Evolutionary conservation across 2,797 vertebrate species (phyloP).

Genomic region (Catostomus latipinnis): DNA sequence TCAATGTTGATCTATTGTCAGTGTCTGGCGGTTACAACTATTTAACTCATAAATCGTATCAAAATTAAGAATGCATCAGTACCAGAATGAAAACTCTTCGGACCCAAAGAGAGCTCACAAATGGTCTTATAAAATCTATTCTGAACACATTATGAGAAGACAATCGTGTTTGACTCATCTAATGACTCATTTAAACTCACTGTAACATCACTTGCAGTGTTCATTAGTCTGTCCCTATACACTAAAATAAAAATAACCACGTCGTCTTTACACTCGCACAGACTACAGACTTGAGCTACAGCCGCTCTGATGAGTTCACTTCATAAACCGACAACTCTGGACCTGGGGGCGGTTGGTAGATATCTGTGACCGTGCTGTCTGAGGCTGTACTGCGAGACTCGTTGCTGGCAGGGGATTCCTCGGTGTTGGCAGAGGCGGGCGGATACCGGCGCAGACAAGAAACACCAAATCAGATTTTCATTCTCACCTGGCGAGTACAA

Average conservation of each 20-base stretch:
- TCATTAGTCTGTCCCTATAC: neutral
- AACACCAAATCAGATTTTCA: neutral
- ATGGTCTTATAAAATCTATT: neutral
- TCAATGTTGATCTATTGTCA: neutral
- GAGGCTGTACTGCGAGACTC: neutral
- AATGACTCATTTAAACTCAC: neutral
- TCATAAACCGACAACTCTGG: neutral
- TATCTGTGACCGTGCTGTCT: neutral
- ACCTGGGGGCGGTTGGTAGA: neutral
- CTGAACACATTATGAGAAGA: neutral
- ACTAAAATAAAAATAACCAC: neutral
- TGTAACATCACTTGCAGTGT: neutral
- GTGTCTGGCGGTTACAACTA: no score
- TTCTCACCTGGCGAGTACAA: constrained; percentile 93
- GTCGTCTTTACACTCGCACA: neutral
- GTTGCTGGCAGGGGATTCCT: neutral
- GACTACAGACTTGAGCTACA: neutral
- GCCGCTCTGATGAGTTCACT: neutral
- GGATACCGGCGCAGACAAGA: constrained; percentile 16
- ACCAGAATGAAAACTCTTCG: no score
- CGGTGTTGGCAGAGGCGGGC: constrained; percentile 18
- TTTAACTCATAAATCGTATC: no score
- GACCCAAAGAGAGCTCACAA: neutral
- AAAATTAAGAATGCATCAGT: no score
- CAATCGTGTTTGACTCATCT: neutral